Evolutionary conservation across 2,113 vertebrate genomes (phyloP).

Genomic region (Malurus elegans): DNA sequence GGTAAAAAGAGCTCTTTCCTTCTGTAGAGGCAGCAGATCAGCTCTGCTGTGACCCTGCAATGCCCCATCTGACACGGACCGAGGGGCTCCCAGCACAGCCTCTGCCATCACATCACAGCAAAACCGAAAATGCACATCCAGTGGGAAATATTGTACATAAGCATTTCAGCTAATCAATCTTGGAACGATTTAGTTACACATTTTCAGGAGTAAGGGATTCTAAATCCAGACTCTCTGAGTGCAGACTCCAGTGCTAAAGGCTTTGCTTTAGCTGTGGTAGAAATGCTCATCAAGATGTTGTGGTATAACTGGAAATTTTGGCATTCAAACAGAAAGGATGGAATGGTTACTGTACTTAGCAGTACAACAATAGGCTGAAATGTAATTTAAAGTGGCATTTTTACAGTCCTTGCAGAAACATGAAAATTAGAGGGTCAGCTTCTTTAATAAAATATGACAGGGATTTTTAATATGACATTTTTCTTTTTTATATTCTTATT

Average conservation of each 20-base stretch:
- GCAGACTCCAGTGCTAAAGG: background rate
- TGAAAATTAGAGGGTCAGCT: conserved; percentile 5
- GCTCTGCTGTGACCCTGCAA: accelerated
- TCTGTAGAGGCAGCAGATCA: background rate
- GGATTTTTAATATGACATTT: background rate
- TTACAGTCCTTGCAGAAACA: conserved; percentile 31
- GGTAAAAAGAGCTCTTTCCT: background rate
- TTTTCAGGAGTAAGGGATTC: background rate
- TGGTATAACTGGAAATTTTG: background rate
- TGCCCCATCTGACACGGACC: accelerated
- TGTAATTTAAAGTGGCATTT: background rate
- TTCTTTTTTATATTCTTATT: conserved; percentile 23
- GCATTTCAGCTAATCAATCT: background rate
- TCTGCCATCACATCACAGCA: background rate
- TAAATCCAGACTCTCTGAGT: background rate
- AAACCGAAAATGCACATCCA: background rate
- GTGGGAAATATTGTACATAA: background rate
- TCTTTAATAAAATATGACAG: conserved; percentile 39
- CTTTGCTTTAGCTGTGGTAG: background rate
- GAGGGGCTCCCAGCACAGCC: background rate
- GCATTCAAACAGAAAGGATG: background rate
- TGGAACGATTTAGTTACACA: background rate
- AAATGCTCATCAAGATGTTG: background rate
- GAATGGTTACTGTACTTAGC: background rate
- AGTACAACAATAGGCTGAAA: background rate